phyloP scores from a whole-genome alignment of 2,113 vertebrate species.

The Erpornis zantholeuca region DNA sequence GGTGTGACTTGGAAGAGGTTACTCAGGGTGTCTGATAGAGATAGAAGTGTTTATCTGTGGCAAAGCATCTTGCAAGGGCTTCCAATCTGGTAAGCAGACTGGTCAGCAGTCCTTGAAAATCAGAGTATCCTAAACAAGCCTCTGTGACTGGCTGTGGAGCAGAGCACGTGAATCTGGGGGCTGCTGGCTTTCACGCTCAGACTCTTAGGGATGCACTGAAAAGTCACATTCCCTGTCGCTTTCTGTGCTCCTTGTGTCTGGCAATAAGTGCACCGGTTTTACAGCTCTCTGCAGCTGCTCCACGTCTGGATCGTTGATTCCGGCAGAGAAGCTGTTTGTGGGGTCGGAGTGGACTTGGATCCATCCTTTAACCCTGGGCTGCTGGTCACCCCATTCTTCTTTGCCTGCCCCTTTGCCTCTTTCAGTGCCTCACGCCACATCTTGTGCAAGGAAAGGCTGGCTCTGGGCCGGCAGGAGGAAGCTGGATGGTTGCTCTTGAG shows the following conservation, averaged over 20 bases:
- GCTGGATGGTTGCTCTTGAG: slow-evolving; percentile 26
- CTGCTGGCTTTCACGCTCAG: neutral
- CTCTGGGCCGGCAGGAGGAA: slow-evolving; percentile 5
- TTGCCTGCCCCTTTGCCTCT: neutral
- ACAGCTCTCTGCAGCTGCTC: neutral
- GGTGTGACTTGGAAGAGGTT: neutral
- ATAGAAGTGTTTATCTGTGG: neutral
- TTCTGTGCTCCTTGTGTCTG: neutral
- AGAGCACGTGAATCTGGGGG: neutral
- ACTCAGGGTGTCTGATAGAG: neutral
- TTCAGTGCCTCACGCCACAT: neutral
- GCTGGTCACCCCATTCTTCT: neutral
- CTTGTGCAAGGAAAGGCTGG: slow-evolving; percentile 19
- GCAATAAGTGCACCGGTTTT: neutral
- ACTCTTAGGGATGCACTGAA: neutral
- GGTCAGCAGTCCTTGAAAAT: neutral
- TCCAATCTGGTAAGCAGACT: neutral
- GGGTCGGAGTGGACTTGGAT: neutral
- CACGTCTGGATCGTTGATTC: neutral
- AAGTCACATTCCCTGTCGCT: neutral
- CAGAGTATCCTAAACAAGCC: neutral
- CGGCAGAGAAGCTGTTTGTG: neutral
- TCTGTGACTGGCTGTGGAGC: neutral
- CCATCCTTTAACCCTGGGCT: neutral
- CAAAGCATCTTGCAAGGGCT: neutral